Evolutionary conservation across 2,113 vertebrate species (phyloP), one percentile per base, ranked within the genome.

Genomic region (Physeter macrocephalus): DNA sequence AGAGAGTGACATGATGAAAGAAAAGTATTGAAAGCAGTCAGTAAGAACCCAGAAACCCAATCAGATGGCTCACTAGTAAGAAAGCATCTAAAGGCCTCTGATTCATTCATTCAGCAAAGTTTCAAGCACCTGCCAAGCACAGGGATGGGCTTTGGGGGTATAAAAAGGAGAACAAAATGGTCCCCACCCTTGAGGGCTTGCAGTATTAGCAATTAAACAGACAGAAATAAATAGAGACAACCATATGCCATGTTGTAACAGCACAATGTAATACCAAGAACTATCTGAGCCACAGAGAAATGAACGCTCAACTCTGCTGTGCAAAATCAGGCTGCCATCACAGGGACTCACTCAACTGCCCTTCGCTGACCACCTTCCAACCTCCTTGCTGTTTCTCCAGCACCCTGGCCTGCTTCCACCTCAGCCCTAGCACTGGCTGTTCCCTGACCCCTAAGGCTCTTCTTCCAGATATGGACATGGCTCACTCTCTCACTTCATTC

Each of bases 101-200:
- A 96, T 54, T 96, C 84, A 92, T n/a, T 84, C 69, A 36, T 75
- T 96, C 62, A 61, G 41, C 90, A 49, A 74, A 77, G n/a, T 15
- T 57, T 29, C 67, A 81, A 74, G 13, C 10, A 67, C 36, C 74
- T 89, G 57, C 67, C 89, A 71, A 77, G 52, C 20, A 49, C 39
- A 80, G 34, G 13, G 36, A 83, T 31, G 39, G 49, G 59, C 61
- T 59, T 80, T 52, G 36, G 49, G 36, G 87, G 67, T 72, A 80
- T 5, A 39, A 52, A 92, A 90, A 83, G 3, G 31, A 80, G 15
- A 52, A 31, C 5, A 69, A 78, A 69, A 59, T 59, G 6, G 57
- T 64, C n/a, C 6, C 41, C 34, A 43, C 62, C 61, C 59, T 88
- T 59, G 2, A 92, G 43, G 61, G 36, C 34, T 41, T 43, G 20